These are phyloP conservation scores for Mesoligia furuncula DNA, from an alignment of 2,888 invertebrate species.

Conservation along the genomic window DNA sequence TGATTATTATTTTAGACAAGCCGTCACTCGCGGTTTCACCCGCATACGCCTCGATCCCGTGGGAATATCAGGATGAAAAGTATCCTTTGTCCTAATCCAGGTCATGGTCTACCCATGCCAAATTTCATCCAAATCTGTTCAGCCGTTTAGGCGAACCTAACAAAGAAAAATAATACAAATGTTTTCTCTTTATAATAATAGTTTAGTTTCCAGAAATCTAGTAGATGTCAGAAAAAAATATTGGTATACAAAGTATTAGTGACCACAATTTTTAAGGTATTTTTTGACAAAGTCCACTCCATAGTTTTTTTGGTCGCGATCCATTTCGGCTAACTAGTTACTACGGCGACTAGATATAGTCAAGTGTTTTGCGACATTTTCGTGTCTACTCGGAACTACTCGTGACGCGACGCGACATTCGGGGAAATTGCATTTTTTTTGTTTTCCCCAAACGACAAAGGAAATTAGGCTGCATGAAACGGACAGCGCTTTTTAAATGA, in stretches of 20 bases:
- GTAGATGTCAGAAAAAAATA: too few species aligned
- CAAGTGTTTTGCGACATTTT: constrained; percentile 65
- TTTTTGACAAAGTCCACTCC: constrained; percentile 47
- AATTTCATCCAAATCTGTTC: too few species aligned
- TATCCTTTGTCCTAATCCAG: too few species aligned
- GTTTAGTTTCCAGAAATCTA: too few species aligned
- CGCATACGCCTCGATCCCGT: too few species aligned
- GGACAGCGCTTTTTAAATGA: constrained; percentile 31
- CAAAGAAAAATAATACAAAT: too few species aligned
- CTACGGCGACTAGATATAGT: constrained; percentile 69
- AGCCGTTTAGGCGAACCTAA: too few species aligned
- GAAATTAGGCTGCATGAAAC: constrained; percentile 50
- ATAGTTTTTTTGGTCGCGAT: constrained; percentile 49
- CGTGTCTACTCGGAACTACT: constrained; percentile 41
- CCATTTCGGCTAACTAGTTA: constrained; percentile 74
- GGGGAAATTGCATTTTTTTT: constrained; percentile 69
- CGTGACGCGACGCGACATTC: constrained; percentile 67
- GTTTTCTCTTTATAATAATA: too few species aligned
- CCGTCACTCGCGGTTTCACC: too few species aligned
- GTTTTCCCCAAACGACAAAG: constrained; percentile 56
- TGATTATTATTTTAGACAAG: background rate
- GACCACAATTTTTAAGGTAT: background rate
- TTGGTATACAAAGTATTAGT: too few species aligned
- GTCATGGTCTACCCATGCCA: too few species aligned
- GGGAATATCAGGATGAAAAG: too few species aligned